Percentiles rank a stretch among this genome's conserved stretches.
phyloP scores from a whole-genome alignment of 2,888 invertebrate genomes.

The Drosophila meridiana region DNA sequence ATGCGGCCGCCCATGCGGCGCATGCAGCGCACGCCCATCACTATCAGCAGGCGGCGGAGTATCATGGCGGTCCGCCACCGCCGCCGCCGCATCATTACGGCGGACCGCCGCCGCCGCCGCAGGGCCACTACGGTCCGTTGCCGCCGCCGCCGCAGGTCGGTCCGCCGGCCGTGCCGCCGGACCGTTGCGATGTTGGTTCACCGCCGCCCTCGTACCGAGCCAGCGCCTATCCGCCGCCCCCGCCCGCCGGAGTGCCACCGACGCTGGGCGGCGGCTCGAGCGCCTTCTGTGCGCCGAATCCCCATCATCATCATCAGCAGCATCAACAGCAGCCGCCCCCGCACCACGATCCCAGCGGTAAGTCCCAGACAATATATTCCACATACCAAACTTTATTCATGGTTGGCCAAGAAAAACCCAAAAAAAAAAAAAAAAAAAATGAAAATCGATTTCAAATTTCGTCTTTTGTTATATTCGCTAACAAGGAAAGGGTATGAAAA shows the following conservation, averaged over 20 bases:
- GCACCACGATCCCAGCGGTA: constrained; percentile 81
- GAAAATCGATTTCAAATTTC: constrained; percentile 31
- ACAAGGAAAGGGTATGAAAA: constrained; percentile 28
- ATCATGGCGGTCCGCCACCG: constrained; percentile 65
- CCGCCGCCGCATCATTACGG: constrained; percentile 64
- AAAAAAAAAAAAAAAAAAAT: constrained; percentile 1
- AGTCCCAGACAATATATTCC: constrained; percentile 54
- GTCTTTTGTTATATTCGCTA: constrained; percentile 26
- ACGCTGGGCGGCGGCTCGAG: constrained; percentile 83
- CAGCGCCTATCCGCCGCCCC: constrained; percentile 69
- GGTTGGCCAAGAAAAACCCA: constrained; percentile 6
- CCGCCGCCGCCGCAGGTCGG: constrained; percentile 46
- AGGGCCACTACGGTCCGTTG: constrained; percentile 57
- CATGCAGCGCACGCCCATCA: constrained; percentile 75
- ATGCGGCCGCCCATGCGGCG: constrained; percentile 66
- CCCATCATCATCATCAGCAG: constrained; percentile 82
- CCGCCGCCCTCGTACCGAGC: constrained; percentile 81
- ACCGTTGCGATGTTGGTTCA: constrained; percentile 79
- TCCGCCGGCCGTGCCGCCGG: constrained; percentile 62
- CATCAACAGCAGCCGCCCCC: constrained; percentile 74
- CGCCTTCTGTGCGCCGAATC: constrained; percentile 84
- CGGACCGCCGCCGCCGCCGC: constrained; percentile 72
- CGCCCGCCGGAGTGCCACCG: constrained; percentile 65
- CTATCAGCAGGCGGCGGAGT: constrained; percentile 78
- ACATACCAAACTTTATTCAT: constrained; percentile 39